Base-by-base conservation (phyloP, 2,113 vertebrate species). In the Cyprinodon variegatus region DNA sequence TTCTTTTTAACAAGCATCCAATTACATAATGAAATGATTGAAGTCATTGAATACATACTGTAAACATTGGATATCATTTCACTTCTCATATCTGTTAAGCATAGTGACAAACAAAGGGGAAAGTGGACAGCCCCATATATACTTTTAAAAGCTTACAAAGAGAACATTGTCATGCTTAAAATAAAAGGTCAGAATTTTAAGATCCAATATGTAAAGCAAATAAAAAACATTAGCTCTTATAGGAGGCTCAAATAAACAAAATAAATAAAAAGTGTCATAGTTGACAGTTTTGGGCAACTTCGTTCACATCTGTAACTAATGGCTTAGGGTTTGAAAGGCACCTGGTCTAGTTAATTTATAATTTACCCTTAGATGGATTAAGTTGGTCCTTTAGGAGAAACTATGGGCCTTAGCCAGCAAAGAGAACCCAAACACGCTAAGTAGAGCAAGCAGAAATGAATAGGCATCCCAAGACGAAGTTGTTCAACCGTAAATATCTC, bases 331-430 rank as follows among this genome's bases (percentile, higher is more conserved):
- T 93, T 95, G 95, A 96, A 95, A 96, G 95, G 94, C 94, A 96
- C 96, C 96, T 95, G 95, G 96, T 96, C 95, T 96, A 98, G 96
- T 97, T 96, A 97, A 95, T 95, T 94, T 96, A 96, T 94, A 95
- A 94, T 95, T 94, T 94, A 91, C 94, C 93, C 88, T 95, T 96
- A 96, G 96, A 94, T 94, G 97, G 96, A 97, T 95, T 95, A 97
- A 96, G 95, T 94, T 93, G 94, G 94, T 95, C 95, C 95, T 95
- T 95, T 93, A 96, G 95, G 94, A 93, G 96, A 95, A 82, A 79
- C 63, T 0, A 91, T 95, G 96, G 96, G 95, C 88, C 59, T 0
- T 76, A 37, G 95, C 96, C 96, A 96, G 94, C 89, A 81, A 78
- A 91, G 90, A 91, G 92, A 95, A 94, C 91, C 95, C 94, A 95